Evolutionary conservation across 2,113 vertebrate species (phyloP).

Genomic region (Sylvia atricapilla): DNA sequence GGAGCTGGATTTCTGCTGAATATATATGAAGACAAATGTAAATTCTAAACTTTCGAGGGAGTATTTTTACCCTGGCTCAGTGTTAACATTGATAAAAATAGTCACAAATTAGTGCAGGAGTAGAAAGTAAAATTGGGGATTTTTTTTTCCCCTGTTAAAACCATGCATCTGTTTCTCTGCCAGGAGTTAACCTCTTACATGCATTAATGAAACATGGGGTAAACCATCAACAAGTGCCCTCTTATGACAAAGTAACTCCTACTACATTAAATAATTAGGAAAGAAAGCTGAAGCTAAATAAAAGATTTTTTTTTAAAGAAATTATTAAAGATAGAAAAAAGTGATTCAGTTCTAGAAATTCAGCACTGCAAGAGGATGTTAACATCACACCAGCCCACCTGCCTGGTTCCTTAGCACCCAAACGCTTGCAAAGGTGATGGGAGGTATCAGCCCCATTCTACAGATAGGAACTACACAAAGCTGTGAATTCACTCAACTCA

Average conservation of each 20-base stretch:
- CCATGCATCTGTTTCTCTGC: neutral
- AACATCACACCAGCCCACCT: neutral
- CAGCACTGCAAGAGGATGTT: neutral
- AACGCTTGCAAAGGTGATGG: neutral
- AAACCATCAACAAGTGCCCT: slow-evolving; percentile 8
- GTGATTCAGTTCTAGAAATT: neutral
- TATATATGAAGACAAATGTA: slow-evolving; percentile 64
- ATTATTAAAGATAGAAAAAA: neutral
- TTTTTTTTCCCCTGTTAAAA: neutral
- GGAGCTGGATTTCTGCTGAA: slow-evolving; percentile 44
- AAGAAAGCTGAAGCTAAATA: neutral
- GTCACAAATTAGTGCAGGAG: slow-evolving; percentile 64
- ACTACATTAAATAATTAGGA: neutral
- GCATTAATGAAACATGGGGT: neutral
- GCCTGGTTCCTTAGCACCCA: neutral
- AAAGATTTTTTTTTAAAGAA: neutral
- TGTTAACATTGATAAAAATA: slow-evolving; percentile 65
- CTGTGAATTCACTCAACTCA: neutral
- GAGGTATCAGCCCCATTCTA: neutral
- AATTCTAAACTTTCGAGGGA: slow-evolving; percentile 63
- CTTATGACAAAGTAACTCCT: neutral
- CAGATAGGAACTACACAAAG: neutral
- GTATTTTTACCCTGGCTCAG: slow-evolving; percentile 65
- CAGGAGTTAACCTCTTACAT: slow-evolving; percentile 34
- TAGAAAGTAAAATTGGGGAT: slow-evolving; percentile 42